Evolutionary conservation across 2,113 vertebrate species (phyloP).

Genomic region (Urocolius indicus): DNA sequence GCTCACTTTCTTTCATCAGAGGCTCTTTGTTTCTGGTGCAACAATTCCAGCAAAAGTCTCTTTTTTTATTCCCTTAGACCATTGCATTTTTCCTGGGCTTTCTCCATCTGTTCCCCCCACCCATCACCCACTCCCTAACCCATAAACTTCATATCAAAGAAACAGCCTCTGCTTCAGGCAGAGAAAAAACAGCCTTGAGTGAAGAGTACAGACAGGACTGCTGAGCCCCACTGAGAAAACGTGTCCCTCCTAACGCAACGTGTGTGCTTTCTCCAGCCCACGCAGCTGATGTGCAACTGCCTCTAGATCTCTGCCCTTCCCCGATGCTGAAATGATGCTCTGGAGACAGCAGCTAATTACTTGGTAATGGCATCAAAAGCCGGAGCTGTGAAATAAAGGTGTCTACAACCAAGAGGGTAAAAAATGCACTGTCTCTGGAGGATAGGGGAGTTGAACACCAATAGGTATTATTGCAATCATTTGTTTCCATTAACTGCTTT

Average conservation of each 20-base stretch:
- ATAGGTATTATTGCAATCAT: background rate
- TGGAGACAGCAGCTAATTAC: background rate
- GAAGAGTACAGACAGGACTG: accelerated
- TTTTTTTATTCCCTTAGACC: background rate
- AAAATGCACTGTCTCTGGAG: background rate
- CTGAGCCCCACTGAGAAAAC: background rate
- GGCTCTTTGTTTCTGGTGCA: background rate
- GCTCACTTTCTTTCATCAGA: background rate
- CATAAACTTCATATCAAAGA: background rate
- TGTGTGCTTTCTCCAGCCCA: background rate
- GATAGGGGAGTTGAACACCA: background rate
- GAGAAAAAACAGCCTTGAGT: background rate
- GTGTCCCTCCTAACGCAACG: background rate
- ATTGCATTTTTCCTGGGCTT: background rate
- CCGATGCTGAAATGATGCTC: background rate
- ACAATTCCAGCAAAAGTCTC: background rate
- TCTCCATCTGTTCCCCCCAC: background rate
- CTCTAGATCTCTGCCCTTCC: background rate
- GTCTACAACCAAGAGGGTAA: background rate
- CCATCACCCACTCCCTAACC: accelerated
- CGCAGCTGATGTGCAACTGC: background rate
- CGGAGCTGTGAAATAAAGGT: background rate
- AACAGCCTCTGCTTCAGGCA: background rate
- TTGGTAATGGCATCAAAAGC: background rate
- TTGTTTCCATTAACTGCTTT: background rate